Base-by-base conservation (phyloP, 2,113 vertebrate genomes). In the Aldabrachelys gigantea region DNA sequence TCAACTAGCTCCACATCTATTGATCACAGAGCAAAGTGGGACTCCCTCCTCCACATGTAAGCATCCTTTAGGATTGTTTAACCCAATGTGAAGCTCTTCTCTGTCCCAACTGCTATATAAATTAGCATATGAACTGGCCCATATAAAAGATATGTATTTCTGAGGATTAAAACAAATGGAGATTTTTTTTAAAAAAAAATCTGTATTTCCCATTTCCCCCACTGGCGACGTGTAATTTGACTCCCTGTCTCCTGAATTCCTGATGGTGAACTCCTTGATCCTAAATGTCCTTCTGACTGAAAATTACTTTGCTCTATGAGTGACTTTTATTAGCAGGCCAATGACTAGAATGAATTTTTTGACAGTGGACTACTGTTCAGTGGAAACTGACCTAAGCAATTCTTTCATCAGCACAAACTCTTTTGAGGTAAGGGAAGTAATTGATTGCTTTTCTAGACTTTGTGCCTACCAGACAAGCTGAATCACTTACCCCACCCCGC, bases 381-480 rank as follows among this genome's bases (percentile, higher is more conserved):
- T 85, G 94, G 89, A 95, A 96, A 91, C 88, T 57, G 41, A 92
- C 95, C 95, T 91, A 91, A 92, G 88, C 47, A 90, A 84, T 92
- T 92, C 92, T 87, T 85, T 95, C 91, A 83, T 85, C 82, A 14
- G 82, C 52, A 85, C 47, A 80, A 82, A 83, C 91, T 79, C 87
- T 81, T 85, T 83, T 82, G 92, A 93, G 84, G 94, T 95, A 96
- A 94, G 94, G 96, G 96, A 96, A 91, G 87, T 93, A 91, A 97
- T 2, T 89, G 94, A 98, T 91, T 93, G 57, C 80, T 50, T 85
- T 93, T 89, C 84, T 89, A 97, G 93, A 92, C 87, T 53, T 56
- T 84, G 11, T 9, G 0, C 53, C 84, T 90, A 54, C 49, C 49
- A 88, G 76, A 82, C 89, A 91, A 84, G 69, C 59, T 57, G 13